Percentiles rank a stretch among this genome's conserved stretches.
Conservation (phyloP, 1,140 invertebrate genomes). For the Drosophila simulans region DNA sequence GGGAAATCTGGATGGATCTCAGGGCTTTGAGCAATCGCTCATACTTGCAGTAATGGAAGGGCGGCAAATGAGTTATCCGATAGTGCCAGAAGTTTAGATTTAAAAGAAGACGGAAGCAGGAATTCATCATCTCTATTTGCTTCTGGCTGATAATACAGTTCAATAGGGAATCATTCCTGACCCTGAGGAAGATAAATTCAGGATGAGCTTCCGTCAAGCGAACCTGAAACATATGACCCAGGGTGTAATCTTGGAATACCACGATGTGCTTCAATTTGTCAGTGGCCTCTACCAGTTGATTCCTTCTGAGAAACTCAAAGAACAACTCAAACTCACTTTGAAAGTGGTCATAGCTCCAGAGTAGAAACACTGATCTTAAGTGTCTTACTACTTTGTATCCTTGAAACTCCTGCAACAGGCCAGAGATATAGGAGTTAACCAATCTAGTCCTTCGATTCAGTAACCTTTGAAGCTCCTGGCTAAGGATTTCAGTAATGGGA, state of each 20-base stretch:
- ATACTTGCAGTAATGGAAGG: neutral
- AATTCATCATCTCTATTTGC: neutral
- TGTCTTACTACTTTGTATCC: neutral
- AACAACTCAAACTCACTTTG: neutral
- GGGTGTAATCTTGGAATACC: neutral
- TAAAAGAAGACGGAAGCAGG: neutral
- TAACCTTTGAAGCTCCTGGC: neutral
- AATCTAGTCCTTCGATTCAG: constrained; percentile 13
- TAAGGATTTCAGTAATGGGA: constrained; percentile 33
- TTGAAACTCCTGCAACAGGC: constrained; percentile 6
- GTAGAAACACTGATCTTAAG: constrained; percentile 9
- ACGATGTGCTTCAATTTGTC: constrained; percentile 10
- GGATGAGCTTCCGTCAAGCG: neutral
- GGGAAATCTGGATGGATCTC: neutral
- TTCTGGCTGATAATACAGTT: constrained; percentile 2
- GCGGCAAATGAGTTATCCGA: neutral
- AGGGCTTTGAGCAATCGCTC: neutral
- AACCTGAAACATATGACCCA: constrained; percentile 4
- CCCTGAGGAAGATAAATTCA: neutral
- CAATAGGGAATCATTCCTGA: neutral
- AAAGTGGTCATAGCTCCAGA: neutral
- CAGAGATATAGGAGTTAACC: constrained; percentile 17
- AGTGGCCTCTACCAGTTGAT: neutral
- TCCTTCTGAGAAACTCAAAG: neutral
- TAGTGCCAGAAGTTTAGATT: neutral